phyloP scores from a whole-genome alignment of 1,140 invertebrate genomes.

The Dreissena polymorpha region DNA sequence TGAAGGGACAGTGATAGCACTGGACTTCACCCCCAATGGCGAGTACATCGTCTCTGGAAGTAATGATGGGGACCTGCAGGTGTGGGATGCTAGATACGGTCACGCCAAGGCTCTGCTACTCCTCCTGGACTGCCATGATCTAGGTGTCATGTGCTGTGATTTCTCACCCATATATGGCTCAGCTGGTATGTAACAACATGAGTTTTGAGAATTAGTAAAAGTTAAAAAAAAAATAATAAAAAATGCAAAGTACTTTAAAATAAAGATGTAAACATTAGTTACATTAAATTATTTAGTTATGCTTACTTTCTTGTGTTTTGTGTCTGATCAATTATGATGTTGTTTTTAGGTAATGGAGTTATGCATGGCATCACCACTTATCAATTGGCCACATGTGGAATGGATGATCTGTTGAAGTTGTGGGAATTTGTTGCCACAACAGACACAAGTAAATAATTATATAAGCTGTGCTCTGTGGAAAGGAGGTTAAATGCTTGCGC shows the following conservation, averaged over 20 bases:
- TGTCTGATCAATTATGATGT: too few relatives aligned
- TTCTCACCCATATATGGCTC: constrained; percentile 81
- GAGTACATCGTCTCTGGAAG: constrained; percentile 85
- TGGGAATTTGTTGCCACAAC: constrained; percentile 84
- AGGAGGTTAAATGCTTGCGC: too few relatives aligned
- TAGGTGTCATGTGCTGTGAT: constrained; percentile 86
- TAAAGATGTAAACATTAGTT: too few relatives aligned
- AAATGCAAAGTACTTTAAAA: too few relatives aligned
- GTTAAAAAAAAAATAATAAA: too few relatives aligned
- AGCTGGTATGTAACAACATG: constrained; percentile 53
- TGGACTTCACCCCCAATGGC: constrained; percentile 85
- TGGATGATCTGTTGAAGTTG: constrained; percentile 87
- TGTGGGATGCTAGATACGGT: constrained; percentile 83
- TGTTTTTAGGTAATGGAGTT: too few relatives aligned
- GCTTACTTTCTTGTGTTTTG: too few relatives aligned
- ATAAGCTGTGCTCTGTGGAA: too few relatives aligned
- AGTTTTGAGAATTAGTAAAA: too few relatives aligned
- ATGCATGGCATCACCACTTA: constrained; percentile 33
- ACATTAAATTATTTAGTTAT: too few relatives aligned
- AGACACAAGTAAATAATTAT: constrained; percentile 63
- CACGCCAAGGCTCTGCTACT: constrained; percentile 79
- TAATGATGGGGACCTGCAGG: constrained; percentile 84
- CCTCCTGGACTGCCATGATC: constrained; percentile 86
- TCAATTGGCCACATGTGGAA: constrained; percentile 85
- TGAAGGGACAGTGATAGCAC: constrained; percentile 84